phyloP scores from a whole-genome alignment of 2,797 vertebrate species.

The Alca torda region DNA sequence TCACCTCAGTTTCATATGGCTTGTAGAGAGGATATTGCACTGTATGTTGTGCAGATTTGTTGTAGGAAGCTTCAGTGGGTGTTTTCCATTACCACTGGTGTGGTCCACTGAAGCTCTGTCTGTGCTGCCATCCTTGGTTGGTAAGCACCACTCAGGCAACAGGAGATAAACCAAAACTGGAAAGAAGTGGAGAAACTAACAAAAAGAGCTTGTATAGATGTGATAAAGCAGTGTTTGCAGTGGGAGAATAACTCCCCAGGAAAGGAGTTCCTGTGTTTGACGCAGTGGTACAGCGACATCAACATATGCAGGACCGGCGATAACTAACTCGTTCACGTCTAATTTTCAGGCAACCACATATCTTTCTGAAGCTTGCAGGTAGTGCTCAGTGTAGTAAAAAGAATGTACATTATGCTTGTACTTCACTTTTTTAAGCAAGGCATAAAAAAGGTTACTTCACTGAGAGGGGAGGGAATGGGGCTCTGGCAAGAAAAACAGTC shows the following conservation, averaged over 20 bases:
- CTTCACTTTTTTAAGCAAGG: background rate
- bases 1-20: background rate
- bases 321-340: background rate
- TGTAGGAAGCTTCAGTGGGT: background rate
- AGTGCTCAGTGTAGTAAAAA: background rate
- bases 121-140: background rate
- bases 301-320: rapidly evolving
- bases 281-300: background rate
- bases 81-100: background rate
- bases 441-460: background rate
- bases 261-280: background rate
- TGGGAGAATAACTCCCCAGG: background rate
- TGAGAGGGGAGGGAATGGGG: background rate
- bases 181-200: background rate
- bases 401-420: background rate
- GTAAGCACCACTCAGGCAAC: background rate
- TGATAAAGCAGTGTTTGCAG: background rate
- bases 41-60: background rate
- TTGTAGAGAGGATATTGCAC: background rate
- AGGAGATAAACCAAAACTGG: background rate
- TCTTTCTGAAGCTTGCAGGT: background rate
- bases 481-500: background rate
- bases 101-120: background rate
- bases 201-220: background rate
- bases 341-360: background rate